Evolutionary conservation across 2,888 invertebrate genomes (phyloP), one percentile per base, ranked within the genome.

Genomic region (Slavum lentiscoides): DNA sequence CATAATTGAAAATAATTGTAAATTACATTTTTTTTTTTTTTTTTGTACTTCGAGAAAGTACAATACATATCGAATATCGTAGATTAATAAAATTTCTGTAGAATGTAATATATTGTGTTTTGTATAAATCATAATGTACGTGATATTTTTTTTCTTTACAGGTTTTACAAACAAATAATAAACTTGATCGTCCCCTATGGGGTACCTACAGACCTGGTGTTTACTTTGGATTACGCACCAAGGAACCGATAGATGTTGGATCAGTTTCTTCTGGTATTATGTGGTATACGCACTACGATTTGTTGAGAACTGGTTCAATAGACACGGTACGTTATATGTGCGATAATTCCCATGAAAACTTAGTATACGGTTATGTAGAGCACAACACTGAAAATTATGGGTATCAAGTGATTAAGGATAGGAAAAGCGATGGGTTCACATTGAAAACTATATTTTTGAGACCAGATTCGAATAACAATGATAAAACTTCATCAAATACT

Each of bases 351-450:
- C 69, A 70, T n/a, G 58, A 72, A 39, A 55, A 69, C 39, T 15
- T 80, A 7, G 90, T 91, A 64, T 92, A 91, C 85, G 87, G 82
- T 89, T 99, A 99, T 99, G 87, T 91, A 8, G 91, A 94, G 83
- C 98, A 99, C 85, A 98, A 99, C 86, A 98, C 98, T 0, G 89
- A 90, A 59, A 91, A 91, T 11, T 98, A 98, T 87, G 99, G 99
- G 0, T 88, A 93, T 58, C 98, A 99, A 86, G 90, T 93, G 84
- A 94, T 98, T 77, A 87, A 90, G 2, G 99, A 99, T 85, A 61
- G 69, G 19, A 80, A 66, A 90, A 91, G 0, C 91, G 92, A 0
- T 92, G 75, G 75, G 30, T 93, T 82, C 84, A 88, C 89, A 21
- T 87, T 98, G 11, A 90, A 90, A 82, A 97, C 97, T 0, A 93